A percentile compares a stretch with the other conserved stretches of the same genome.
phyloP scores from a whole-genome alignment of 2,113 vertebrate genomes.

The Rhea pennata region DNA sequence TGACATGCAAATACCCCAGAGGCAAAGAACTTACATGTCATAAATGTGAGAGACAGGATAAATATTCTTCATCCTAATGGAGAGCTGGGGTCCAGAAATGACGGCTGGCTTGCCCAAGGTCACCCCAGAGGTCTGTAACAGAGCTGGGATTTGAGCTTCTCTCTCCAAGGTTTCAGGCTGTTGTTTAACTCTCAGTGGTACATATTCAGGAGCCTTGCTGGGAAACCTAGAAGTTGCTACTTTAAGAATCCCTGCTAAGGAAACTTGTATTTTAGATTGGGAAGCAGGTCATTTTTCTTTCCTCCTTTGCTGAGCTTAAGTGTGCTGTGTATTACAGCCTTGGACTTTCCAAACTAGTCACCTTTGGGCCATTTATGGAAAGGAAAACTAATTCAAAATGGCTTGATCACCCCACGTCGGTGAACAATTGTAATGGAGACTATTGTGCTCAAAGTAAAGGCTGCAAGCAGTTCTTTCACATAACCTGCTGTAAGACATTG shows the following conservation, averaged over 20 bases:
- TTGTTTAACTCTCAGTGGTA: not conserved
- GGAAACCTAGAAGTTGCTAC: not conserved
- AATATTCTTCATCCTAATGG: not conserved
- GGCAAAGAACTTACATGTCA: not conserved
- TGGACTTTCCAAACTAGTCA: not conserved
- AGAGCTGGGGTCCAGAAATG: not conserved
- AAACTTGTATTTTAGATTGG: not conserved
- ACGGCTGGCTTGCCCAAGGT: not conserved
- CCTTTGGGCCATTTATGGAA: not conserved
- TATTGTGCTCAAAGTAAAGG: not conserved
- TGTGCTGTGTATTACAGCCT: not conserved
- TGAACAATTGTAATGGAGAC: not conserved
- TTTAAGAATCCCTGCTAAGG: not conserved
- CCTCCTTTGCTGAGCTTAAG: not conserved
- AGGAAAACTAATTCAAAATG: not conserved
- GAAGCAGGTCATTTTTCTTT: not conserved
- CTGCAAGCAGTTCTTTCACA: not conserved
- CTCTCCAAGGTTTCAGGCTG: not conserved
- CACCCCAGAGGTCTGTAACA: not conserved
- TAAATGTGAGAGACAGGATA: not conserved
- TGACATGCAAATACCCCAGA: rapidly evolving
- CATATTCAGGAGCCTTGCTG: not conserved
- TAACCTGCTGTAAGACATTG: not conserved
- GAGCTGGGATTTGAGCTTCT: not conserved
- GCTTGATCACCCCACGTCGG: not conserved